Evolutionary conservation across 2,113 vertebrate genomes (phyloP).

Genomic region (Oreochromis aureus): DNA sequence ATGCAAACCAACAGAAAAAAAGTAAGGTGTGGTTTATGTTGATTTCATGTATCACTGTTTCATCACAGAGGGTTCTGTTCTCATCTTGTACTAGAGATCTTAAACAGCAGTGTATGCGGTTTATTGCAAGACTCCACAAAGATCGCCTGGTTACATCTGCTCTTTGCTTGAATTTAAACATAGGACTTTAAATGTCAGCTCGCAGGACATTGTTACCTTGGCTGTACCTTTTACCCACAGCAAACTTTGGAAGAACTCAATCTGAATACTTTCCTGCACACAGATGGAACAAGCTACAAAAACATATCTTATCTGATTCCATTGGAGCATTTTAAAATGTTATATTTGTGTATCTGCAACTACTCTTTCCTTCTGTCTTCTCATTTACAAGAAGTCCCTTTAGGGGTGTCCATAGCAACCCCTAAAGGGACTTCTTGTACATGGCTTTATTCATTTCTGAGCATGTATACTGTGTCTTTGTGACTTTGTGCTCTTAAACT

Average conservation of each 20-base stretch:
- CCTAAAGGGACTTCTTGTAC: background rate
- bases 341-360: background rate
- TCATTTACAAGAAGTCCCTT: background rate
- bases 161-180: background rate
- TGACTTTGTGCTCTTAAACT: background rate
- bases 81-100: background rate
- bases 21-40: background rate
- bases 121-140: background rate
- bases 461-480: background rate
- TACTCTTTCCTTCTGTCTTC: background rate
- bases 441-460: background rate
- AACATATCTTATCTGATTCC: background rate
- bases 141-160: background rate
- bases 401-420: background rate
- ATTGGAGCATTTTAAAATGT: background rate
- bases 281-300: background rate
- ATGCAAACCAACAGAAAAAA: background rate
- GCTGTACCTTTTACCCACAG: background rate
- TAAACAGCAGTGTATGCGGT: background rate
- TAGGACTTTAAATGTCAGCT: background rate
- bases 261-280: background rate
- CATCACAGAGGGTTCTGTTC: background rate
- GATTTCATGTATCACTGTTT: background rate
- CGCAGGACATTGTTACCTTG: background rate
- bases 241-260: background rate